These are phyloP conservation scores for Pyrochroa serraticornis DNA, from an alignment of 2,888 invertebrate genomes.

Conservation along the genomic window DNA sequence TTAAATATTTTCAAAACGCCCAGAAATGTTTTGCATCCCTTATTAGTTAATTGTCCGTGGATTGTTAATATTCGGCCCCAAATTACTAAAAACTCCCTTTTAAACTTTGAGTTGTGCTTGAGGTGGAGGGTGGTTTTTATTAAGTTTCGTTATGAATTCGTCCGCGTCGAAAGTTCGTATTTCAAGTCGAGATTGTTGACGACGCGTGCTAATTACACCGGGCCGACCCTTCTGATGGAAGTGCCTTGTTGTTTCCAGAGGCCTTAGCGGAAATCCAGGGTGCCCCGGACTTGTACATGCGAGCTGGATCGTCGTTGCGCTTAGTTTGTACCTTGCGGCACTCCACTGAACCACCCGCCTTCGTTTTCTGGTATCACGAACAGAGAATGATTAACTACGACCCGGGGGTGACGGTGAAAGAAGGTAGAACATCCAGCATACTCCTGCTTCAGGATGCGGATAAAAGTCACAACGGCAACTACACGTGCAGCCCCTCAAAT, in stretches of 20 bases:
- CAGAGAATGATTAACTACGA: conserved; percentile 69
- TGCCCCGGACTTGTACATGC: conserved; percentile 65
- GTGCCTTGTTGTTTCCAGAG: conserved; percentile 51
- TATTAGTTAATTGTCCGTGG: no score
- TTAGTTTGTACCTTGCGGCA: conserved; percentile 64
- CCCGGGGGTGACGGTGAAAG: conserved; percentile 62
- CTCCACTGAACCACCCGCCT: conserved; percentile 64
- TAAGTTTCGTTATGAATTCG: no score
- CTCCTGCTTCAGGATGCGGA: conserved; percentile 70
- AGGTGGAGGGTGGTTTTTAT: no score
- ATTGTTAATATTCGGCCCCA: no score
- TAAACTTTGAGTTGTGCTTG: no score
- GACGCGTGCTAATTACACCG: conserved; percentile 5
- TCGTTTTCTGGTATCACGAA: conserved; percentile 69
- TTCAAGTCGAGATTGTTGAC: background rate
- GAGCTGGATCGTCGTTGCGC: conserved; percentile 64
- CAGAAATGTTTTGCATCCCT: no score
- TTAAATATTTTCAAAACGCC: no score
- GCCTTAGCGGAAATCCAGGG: conserved; percentile 66
- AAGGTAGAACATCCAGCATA: conserved; percentile 68
- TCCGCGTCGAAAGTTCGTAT: background rate
- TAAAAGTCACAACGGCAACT: conserved; percentile 70
- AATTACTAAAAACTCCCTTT: no score
- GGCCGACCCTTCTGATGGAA: conserved; percentile 21
- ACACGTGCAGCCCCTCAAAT: conserved; percentile 72